Evolutionary conservation across 1,140 invertebrate genomes (phyloP).

Genomic region (Tetramorium parvispinum): DNA sequence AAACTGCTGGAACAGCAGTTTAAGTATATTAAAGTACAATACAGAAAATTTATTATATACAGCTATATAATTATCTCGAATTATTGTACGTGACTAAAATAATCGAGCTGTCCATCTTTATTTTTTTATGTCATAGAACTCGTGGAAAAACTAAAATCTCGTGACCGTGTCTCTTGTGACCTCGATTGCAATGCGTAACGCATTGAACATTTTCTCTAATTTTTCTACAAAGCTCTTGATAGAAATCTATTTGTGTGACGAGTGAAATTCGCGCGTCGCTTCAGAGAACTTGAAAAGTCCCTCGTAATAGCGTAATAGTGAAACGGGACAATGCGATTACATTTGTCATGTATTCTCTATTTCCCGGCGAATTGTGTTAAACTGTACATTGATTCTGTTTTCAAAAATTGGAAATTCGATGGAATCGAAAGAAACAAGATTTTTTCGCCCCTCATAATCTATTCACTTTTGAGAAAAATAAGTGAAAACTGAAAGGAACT

Average conservation of each 20-base stretch:
- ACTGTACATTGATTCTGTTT: neutral
- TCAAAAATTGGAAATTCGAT: neutral
- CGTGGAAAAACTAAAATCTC: conserved; percentile 9
- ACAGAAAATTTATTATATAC: too few species aligned
- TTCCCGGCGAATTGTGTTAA: neutral
- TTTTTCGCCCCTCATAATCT: neutral
- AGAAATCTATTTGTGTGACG: conserved; percentile 47
- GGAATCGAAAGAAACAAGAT: neutral
- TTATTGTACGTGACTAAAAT: neutral
- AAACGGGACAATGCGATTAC: conserved; percentile 4
- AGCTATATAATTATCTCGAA: neutral
- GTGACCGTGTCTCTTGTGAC: neutral
- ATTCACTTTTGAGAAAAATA: neutral
- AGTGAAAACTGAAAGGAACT: neutral
- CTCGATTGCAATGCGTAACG: conserved; percentile 27
- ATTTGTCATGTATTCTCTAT: neutral
- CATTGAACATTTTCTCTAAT: conserved; percentile 6
- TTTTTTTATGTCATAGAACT: conserved; percentile 18
- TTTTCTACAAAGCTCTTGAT: conserved; percentile 46
- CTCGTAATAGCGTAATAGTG: neutral
- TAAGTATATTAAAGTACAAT: too few species aligned
- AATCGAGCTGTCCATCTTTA: neutral
- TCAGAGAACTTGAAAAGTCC: conserved; percentile 38
- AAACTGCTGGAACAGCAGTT: neutral
- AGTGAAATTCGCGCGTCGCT: conserved; percentile 49